These are phyloP conservation scores for Drosophila nasuta DNA, from an alignment of 1,140 invertebrate genomes.

Conservation along the genomic window DNA sequence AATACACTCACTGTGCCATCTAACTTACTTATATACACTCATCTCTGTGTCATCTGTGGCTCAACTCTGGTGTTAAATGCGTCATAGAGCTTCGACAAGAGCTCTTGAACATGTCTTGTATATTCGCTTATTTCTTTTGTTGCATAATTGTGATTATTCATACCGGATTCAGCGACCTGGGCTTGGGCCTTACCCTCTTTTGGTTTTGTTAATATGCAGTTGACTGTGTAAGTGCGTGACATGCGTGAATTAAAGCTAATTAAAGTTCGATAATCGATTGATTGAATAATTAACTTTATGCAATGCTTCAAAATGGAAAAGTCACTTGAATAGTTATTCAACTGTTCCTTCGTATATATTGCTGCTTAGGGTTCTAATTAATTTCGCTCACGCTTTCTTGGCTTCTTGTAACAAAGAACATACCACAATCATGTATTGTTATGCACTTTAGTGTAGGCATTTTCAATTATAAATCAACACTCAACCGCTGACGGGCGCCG, in stretches of 20 bases:
- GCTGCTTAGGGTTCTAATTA: neutral
- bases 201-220: constrained; percentile 7
- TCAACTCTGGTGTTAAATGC: constrained; percentile 35
- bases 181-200: constrained; percentile 46
- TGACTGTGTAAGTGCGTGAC: constrained; percentile 61
- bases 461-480: constrained; percentile 40
- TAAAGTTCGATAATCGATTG: constrained; percentile 33
- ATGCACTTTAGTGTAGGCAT: constrained; percentile 11
- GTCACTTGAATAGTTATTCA: neutral
- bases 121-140: constrained; percentile 10
- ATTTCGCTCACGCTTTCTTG: constrained; percentile 13
- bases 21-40: neutral
- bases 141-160: constrained; percentile 72
- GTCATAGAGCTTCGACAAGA: constrained; percentile 40
- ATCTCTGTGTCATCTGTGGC: constrained; percentile 22
- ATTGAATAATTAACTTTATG: constrained; percentile 14
- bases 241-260: constrained; percentile 64
- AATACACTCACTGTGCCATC: neutral
- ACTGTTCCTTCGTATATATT: neutral
- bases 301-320: neutral
- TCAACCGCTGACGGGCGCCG: neutral
- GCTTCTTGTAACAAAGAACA: constrained; percentile 30
- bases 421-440: neutral
- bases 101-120: constrained; percentile 13
- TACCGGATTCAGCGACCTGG: constrained; percentile 59